Evolutionary conservation across 1,140 invertebrate genomes (phyloP), one percentile per base, ranked within the genome.

Genomic region (Aleiodes sp.): DNA sequence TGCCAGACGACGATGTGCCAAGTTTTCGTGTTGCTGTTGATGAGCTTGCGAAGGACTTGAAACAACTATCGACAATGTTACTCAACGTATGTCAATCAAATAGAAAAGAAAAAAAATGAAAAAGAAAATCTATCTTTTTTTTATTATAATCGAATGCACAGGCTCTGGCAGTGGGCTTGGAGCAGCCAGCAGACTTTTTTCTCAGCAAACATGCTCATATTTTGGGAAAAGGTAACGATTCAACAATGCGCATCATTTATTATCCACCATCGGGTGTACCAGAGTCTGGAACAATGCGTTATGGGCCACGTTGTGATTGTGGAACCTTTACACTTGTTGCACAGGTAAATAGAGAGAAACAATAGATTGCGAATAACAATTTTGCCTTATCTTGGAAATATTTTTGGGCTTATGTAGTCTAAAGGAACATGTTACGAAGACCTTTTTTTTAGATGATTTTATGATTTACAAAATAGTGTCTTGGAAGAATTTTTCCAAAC

Each of bases 321-420:
- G 92, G 92, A 68, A 92, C 91, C 28, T 90, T 94, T 79, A 94
- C 92, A 26, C 83, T 94, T 56, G 82, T 93, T 28, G 89, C 91
- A 43, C 92, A 94, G 84, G 89, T 78, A 78, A 80, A 28, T 31
- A 33, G 12, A 33, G 7, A 33, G 4, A 33, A 8, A 8, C 12
- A 33, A 33, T 1, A 1, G 61, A 80, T 86, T 29, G 9, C 1
- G n/a, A 65, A 4, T 56, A n/a, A 24, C 37, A 64, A 16, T 59
- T 56, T 67, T 2, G 83, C 85, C 8, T 71, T 87, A 10, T 63
- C 8, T 79, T n/a, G n/a, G n/a, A n/a, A n/a, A n/a, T n/a, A n/a
- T n/a, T n/a, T n/a, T n/a, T n/a, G n/a, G n/a, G n/a, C n/a, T n/a
- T n/a, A n/a, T n/a, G n/a, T n/a, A n/a, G n/a, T n/a, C n/a, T n/a